A percentile compares a stretch with the other conserved stretches of the same genome.
Evolutionary conservation across 1,140 invertebrate species (phyloP).

Genomic region (Pogonomyrmex barbatus): DNA sequence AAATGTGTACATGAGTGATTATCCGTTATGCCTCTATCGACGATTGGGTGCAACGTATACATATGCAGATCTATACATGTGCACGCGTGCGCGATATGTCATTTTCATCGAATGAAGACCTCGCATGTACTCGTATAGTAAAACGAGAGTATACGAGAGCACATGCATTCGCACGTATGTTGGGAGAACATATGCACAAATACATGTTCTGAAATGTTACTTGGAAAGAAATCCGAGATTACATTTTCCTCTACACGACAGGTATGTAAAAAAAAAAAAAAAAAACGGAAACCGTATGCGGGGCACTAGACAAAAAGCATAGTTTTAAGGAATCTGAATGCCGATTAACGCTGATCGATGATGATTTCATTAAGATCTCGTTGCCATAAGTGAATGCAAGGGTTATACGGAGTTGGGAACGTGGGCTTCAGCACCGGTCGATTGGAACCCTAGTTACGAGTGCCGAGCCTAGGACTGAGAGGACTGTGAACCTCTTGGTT

Average conservation of each 20-base stretch:
- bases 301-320: constrained; percentile 62
- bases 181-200: neutral
- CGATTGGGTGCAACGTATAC: neutral
- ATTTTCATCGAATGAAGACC: constrained; percentile 33
- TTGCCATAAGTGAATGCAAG: constrained; percentile 36
- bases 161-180: neutral
- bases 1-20: neutral
- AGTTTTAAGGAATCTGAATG: neutral
- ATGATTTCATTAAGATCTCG: constrained; percentile 45
- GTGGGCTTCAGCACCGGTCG: constrained; percentile 84
- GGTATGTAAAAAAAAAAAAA: constrained; percentile 58
- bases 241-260: constrained; percentile 51
- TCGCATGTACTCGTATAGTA: constrained; percentile 1
- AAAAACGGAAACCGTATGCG: constrained; percentile 68
- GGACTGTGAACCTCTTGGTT: constrained; percentile 78
- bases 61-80: neutral
- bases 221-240: constrained; percentile 23
- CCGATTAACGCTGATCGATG: constrained; percentile 32
- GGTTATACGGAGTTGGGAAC: constrained; percentile 83
- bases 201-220: neutral
- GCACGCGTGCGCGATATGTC: neutral
- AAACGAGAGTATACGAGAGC: neutral
- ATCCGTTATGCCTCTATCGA: too few species aligned
- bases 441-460: constrained; percentile 87
- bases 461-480: constrained; percentile 86